A percentile compares a stretch with the other conserved stretches of the same genome.
phyloP scores from a whole-genome alignment of 2,888 invertebrate genomes.

The Tiphia femorata region DNA sequence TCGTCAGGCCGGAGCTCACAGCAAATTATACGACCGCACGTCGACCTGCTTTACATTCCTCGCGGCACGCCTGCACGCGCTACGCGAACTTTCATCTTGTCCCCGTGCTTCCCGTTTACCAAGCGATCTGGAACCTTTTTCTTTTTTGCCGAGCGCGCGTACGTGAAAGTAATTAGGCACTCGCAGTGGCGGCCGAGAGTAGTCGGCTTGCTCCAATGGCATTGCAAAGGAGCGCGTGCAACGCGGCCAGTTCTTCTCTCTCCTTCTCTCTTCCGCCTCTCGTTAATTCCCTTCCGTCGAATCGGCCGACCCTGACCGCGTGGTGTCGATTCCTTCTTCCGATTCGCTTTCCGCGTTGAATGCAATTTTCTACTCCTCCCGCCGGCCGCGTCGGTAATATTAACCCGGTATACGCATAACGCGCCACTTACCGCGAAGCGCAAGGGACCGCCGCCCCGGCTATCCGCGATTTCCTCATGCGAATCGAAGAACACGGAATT shows the following conservation, averaged over 20 bases:
- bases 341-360: no score
- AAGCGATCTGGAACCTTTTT: background rate
- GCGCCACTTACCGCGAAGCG: constrained; percentile 3
- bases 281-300: no score
- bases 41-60: no score
- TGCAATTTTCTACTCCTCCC: constrained; percentile 6
- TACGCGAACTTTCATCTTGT: no score
- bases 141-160: background rate
- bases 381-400: constrained; percentile 1
- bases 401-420: background rate
- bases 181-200: background rate
- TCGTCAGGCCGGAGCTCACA: no score
- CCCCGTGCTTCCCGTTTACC: constrained; percentile 8
- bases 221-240: no score
- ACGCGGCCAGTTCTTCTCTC: no score
- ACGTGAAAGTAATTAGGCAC: constrained; percentile 23
- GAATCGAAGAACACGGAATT: background rate
- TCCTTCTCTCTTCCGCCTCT: no score
- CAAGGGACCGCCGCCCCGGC: background rate
- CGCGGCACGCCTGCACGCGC: no score
- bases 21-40: no score
- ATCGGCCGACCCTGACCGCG: constrained; percentile 26
- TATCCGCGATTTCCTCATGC: constrained; percentile 1
- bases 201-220: no score
- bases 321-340: constrained; percentile 10